Conservation (phyloP, 2,113 vertebrate genomes). For the Motacilla tschutschensis region DNA sequence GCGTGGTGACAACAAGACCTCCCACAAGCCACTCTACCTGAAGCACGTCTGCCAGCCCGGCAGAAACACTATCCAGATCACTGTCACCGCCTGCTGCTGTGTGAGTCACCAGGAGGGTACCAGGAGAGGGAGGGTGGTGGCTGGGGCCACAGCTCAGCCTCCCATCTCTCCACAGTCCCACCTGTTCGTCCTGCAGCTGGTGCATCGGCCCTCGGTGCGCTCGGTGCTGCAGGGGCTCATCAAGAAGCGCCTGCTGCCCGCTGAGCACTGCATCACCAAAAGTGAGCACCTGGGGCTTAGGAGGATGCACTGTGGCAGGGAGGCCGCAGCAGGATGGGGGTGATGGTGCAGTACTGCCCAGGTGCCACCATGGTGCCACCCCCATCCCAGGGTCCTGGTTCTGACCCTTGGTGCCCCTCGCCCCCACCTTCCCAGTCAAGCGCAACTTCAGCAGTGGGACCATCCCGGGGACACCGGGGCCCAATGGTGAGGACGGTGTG, state of each 20-base stretch:
- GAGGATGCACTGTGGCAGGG: accelerated
- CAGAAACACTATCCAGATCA: slow-evolving; percentile 96
- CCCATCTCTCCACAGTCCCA: slow-evolving; percentile 79
- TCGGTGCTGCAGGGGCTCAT: slow-evolving; percentile 94
- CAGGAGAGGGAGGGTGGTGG: neutral
- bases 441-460: slow-evolving; percentile 93
- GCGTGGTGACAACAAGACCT: slow-evolving; percentile 93
- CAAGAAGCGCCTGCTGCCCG: slow-evolving; percentile 92
- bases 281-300: slow-evolving; percentile 72
- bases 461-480: slow-evolving; percentile 89
- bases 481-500: slow-evolving; percentile 92
- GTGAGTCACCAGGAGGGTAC: slow-evolving; percentile 67
- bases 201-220: slow-evolving; percentile 90
- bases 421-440: slow-evolving; percentile 73
- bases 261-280: slow-evolving; percentile 95
- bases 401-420: neutral
- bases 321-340: neutral
- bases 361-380: neutral
- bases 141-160: neutral
- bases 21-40: slow-evolving; percentile 93
- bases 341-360: too few relatives aligned
- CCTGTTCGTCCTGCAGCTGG: slow-evolving; percentile 94
- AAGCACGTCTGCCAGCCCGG: slow-evolving; percentile 95
- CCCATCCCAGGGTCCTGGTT: neutral
- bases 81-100: slow-evolving; percentile 93